Evolutionary conservation across 2,888 invertebrate species (phyloP).

Genomic region (Vesta saturnalis): DNA sequence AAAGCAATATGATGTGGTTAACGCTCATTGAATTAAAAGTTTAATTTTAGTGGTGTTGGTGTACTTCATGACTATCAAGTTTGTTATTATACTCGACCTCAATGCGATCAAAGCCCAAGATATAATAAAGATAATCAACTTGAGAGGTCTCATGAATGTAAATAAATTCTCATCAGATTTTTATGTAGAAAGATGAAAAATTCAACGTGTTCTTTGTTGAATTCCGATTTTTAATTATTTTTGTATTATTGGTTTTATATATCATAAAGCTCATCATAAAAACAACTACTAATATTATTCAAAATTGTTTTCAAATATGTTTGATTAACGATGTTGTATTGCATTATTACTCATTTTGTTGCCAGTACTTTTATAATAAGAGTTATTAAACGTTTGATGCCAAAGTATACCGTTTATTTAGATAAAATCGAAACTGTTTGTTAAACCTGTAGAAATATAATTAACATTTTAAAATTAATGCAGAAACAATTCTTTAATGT

Average conservation of each 20-base stretch:
- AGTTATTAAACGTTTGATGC: too few species aligned
- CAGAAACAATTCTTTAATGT: too few species aligned
- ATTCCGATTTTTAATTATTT: background rate
- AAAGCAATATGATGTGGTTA: background rate
- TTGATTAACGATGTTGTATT: too few species aligned
- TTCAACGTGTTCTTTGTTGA: background rate
- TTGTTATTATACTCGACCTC: constrained; percentile 1
- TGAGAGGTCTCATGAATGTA: constrained; percentile 23
- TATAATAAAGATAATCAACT: constrained; percentile 21
- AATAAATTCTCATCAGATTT: constrained; percentile 10
- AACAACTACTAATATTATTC: too few species aligned
- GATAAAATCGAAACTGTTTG: too few species aligned
- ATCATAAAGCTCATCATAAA: too few species aligned
- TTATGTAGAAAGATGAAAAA: background rate
- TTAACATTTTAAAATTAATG: too few species aligned
- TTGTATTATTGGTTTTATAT: background rate
- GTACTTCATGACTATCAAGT: constrained; percentile 6
- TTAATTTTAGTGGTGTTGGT: background rate
- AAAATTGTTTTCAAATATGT: too few species aligned
- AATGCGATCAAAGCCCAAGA: background rate
- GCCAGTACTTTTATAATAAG: too few species aligned
- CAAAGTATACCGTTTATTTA: too few species aligned
- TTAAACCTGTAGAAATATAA: too few species aligned
- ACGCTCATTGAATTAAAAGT: background rate
- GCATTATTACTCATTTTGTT: too few species aligned